Percentiles rank a stretch among this genome's conserved stretches.
Evolutionary conservation across 1,140 invertebrate genomes (phyloP).

Genomic region (Drosophila kurseongensis): DNA sequence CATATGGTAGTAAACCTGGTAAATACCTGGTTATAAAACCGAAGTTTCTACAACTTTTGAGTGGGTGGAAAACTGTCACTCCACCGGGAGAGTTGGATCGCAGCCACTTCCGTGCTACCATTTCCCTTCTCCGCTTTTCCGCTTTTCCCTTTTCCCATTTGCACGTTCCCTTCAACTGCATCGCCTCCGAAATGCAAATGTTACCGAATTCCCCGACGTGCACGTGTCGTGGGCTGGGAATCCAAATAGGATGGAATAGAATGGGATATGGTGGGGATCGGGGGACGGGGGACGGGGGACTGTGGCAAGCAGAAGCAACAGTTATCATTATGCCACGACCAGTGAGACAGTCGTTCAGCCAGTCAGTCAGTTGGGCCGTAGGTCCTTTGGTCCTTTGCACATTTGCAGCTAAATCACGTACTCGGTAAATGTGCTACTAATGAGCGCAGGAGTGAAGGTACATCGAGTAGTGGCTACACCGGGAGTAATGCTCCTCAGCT

Average conservation of each 20-base stretch:
- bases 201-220: constrained; percentile 6
- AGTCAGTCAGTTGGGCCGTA: neutral
- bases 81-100: neutral
- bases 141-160: neutral
- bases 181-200: constrained; percentile 59
- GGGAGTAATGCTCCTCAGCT: neutral
- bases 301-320: constrained; percentile 52
- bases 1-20: too few relatives aligned
- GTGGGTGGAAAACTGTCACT: neutral
- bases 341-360: neutral
- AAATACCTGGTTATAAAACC: neutral
- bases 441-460: constrained; percentile 50
- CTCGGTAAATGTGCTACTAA: constrained; percentile 78
- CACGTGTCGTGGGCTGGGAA: constrained; percentile 11
- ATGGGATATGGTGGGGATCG: constrained; percentile 1
- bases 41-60: neutral
- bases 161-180: constrained; percentile 28
- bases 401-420: constrained; percentile 82
- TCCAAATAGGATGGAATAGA: neutral
- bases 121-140: neutral
- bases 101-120: constrained; percentile 1
- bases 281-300: constrained; percentile 2
- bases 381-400: constrained; percentile 48
- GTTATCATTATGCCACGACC: constrained; percentile 51
- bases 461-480: constrained; percentile 7